These are phyloP conservation scores for Noctua janthe DNA, from an alignment of 2,888 invertebrate species.

Conservation along the genomic window DNA sequence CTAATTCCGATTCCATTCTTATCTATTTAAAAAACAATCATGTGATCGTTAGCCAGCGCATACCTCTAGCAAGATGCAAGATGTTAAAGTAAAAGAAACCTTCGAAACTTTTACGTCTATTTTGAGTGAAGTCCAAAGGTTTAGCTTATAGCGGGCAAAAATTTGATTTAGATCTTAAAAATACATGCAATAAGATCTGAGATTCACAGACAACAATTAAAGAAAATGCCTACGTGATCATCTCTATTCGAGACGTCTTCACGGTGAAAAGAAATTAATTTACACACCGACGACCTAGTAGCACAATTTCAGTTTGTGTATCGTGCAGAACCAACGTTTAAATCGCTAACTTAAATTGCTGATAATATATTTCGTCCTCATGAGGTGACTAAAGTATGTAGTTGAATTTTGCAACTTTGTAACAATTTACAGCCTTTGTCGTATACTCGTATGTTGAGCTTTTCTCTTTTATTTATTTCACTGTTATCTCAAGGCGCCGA, in stretches of 20 bases:
- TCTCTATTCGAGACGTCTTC: conserved; percentile 24
- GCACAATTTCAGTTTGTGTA: conserved; percentile 58
- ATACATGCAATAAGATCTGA: not conserved
- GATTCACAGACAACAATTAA: conserved; percentile 16
- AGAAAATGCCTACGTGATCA: conserved; percentile 38
- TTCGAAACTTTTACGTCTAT: not conserved
- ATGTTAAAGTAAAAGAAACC: not conserved
- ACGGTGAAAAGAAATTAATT: not conserved
- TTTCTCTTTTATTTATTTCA: conserved; percentile 30
- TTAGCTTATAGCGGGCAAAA: not conserved
- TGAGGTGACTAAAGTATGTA: conserved; percentile 36
- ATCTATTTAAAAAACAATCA: not conserved
- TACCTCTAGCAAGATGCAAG: not conserved
- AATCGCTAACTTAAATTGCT: conserved; percentile 53
- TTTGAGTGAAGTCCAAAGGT: not conserved
- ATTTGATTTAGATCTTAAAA: not conserved
- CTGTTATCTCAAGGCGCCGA: conserved; percentile 10
- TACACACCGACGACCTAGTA: conserved; percentile 59
- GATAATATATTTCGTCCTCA: conserved; percentile 45
- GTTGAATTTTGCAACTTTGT: conserved; percentile 39
- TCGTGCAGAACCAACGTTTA: conserved; percentile 51
- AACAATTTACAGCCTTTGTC: conserved; percentile 25
- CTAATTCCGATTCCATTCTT: not conserved
- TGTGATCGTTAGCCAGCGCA: not conserved
- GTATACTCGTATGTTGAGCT: not conserved